Percentiles rank a stretch among this genome's conserved stretches.
These are phyloP conservation scores for Xenopus petersii DNA, from an alignment of 2,797 vertebrate species.

Conservation along the genomic window DNA sequence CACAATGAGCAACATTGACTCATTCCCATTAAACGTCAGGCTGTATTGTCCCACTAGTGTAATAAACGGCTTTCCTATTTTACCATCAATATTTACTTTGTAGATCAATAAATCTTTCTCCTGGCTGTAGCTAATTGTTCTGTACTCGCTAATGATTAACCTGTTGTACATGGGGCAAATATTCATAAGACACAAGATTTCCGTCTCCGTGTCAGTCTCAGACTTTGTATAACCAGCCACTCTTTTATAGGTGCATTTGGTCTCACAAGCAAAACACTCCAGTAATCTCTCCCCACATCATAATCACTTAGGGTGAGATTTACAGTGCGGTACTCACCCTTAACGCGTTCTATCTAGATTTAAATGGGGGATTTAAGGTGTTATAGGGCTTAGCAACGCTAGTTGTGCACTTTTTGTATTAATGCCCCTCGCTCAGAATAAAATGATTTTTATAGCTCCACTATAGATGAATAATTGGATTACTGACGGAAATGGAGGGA, in stretches of 20 bases:
- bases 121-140: conserved; percentile 34
- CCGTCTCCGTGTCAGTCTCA: no score
- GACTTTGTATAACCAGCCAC: no score
- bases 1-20: conserved; percentile 38
- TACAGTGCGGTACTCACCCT: not conserved
- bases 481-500: no score
- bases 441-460: no score
- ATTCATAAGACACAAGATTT: not conserved
- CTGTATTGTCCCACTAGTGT: conserved; percentile 27
- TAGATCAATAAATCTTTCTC: conserved; percentile 42
- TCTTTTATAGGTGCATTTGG: no score
- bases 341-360: not conserved
- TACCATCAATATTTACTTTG: conserved; percentile 45
- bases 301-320: conserved; percentile 16
- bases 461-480: no score
- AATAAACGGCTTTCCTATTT: conserved; percentile 35
- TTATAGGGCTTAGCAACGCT: no score
- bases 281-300: conserved; percentile 5
- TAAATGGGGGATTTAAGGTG: conserved; percentile 1
- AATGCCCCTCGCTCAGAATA: no score
- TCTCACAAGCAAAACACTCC: not conserved
- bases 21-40: conserved; percentile 30
- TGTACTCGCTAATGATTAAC: conserved; percentile 37
- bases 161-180: not conserved
- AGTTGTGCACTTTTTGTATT: no score